These are phyloP conservation scores for Acheta domesticus DNA, from an alignment of 2,888 invertebrate genomes.

Conservation along the genomic window DNA sequence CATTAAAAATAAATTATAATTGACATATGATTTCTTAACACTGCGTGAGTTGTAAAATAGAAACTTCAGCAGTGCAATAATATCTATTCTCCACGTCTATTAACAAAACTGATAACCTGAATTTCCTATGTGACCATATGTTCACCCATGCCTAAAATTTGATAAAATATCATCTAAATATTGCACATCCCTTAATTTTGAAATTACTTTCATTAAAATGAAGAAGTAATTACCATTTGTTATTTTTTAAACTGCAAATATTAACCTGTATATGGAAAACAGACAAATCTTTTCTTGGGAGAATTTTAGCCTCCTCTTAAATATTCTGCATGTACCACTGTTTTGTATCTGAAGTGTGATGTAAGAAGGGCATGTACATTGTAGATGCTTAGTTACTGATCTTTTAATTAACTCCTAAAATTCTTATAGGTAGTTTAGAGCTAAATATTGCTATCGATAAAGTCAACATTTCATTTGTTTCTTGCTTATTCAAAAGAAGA, in stretches of 20 bases:
- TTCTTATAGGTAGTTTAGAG: not conserved
- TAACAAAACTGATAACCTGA: not conserved
- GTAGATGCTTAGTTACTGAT: not conserved
- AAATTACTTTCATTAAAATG: not conserved
- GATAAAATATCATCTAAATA: not conserved
- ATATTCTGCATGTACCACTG: not conserved
- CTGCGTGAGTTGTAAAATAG: not conserved
- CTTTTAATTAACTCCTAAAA: not conserved
- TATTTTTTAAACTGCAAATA: not conserved
- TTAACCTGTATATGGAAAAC: not conserved
- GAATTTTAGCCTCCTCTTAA: not conserved
- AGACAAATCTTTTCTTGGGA: not conserved
- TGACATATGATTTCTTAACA: slow-evolving; percentile 3
- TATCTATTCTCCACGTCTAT: not conserved
- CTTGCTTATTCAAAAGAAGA: slow-evolving; percentile 6
- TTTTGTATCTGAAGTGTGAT: not conserved
- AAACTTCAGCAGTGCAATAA: not conserved
- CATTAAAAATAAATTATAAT: not conserved
- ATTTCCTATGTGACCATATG: not conserved
- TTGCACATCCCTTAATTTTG: slow-evolving; percentile 18
- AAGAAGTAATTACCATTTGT: not conserved
- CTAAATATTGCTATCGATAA: slow-evolving; percentile 18
- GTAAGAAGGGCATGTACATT: not conserved
- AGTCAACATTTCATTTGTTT: not conserved
- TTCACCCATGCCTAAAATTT: slow-evolving; percentile 18